Evolutionary conservation across 37 sponge, comb jelly and placozoan species (phyloP), one percentile per base, ranked within the genome.

Genomic region (Spongia lamella): DNA sequence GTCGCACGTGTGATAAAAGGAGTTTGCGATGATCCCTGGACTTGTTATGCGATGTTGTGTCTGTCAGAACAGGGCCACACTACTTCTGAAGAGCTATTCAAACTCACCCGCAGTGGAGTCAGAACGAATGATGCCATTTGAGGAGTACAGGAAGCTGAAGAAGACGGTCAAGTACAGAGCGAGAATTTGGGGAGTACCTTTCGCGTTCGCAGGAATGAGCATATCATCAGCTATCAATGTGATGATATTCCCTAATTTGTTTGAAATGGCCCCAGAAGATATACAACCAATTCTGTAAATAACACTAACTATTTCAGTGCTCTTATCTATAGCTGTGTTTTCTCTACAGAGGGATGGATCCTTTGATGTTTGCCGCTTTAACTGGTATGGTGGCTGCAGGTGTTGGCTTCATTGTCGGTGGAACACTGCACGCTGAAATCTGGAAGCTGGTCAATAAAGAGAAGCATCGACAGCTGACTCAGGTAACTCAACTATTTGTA

Each of bases 271-370:
- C 15, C 83, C 88, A 22, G 88, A 86, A 32, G 94, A 90, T 36
- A 50, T 94, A 25, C 56, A 87, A 29, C 88, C 89, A 2, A 84
- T 94, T 37, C 29, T 91, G 89, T 92, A 53, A 80, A 43, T 43
- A 43, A 43, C 5, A 43, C 9, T 9, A 43, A 43, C 47, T 43
- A 9, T 13, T 43, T 43, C 5, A 43, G 47, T 43, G 47, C 47
- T 9, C 47, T 43, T 43, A 5, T 13, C 47, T 43, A 9, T 43
- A 43, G 47, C 47, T 43, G n/a, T 55, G 35, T 24, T 81, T 22
- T 15, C 27, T 60, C 66, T 66, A 17, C 66, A 94, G 95, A 3
- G 95, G 95, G 0, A 75, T 94, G 79, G 95, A 94, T 76, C 95
- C 95, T 0, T 73, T 94, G 29, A 70, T 87, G 59, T 87, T 94